Percentiles rank a stretch among this genome's conserved stretches.
phyloP scores from a whole-genome alignment of 1,140 invertebrate genomes.

The Armadillidium nasatum region DNA sequence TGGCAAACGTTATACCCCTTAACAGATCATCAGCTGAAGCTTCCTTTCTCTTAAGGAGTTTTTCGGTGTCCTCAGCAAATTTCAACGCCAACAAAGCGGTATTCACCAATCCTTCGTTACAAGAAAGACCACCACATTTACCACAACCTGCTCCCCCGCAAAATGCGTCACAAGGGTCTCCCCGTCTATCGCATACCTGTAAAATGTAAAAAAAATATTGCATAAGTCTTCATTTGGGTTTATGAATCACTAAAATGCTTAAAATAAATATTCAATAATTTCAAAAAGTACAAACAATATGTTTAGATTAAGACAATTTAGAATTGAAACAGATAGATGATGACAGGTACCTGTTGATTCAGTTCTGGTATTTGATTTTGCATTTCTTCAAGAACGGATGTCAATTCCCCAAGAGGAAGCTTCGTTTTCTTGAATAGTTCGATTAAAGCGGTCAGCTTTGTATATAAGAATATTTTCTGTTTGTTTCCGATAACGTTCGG shows the following conservation, averaged over 20 bases:
- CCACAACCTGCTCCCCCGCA: slow-evolving; percentile 93
- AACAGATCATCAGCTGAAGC: slow-evolving; percentile 61
- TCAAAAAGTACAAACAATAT: too few relatives aligned
- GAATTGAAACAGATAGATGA: neutral
- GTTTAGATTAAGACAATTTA: too few relatives aligned
- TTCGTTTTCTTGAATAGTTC: slow-evolving; percentile 60
- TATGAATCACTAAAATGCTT: too few relatives aligned
- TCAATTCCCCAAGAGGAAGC: slow-evolving; percentile 62
- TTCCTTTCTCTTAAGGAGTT: slow-evolving; percentile 73
- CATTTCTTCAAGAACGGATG: slow-evolving; percentile 62
- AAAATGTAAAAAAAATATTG: slow-evolving; percentile 30
- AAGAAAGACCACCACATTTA: slow-evolving; percentile 82
- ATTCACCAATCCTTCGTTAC: slow-evolving; percentile 78
- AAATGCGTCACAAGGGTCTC: slow-evolving; percentile 76
- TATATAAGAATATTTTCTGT: slow-evolving; percentile 73
- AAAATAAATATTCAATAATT: too few relatives aligned
- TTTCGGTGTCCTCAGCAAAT: slow-evolving; percentile 75
- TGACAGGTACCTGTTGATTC: slow-evolving; percentile 61
- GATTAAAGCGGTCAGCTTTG: slow-evolving; percentile 64
- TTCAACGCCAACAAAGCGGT: slow-evolving; percentile 78
- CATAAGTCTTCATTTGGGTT: neutral
- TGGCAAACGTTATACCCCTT: slow-evolving; percentile 57
- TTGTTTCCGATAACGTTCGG: slow-evolving; percentile 72
- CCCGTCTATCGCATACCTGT: slow-evolving; percentile 79
- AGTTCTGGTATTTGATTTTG: slow-evolving; percentile 71